phyloP scores from a whole-genome alignment of 2,797 vertebrate species.

The Lagocephalus sceleratus region DNA sequence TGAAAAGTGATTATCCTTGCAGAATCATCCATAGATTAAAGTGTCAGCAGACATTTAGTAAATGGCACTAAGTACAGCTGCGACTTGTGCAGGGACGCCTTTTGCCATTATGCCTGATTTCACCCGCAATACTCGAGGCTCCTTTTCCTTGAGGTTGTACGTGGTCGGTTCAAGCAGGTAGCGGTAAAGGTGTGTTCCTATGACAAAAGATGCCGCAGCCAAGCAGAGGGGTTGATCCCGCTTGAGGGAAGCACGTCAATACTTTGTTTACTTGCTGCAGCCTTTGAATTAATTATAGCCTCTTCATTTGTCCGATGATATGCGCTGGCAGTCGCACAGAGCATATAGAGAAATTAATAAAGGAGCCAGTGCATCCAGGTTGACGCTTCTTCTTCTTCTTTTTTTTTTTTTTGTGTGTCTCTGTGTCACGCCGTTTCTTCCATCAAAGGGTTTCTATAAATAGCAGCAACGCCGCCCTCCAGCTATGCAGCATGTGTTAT shows the following conservation, averaged over 20 bases:
- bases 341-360: not conserved
- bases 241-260: constrained; percentile 39
- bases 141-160: no score
- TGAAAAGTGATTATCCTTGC: no score
- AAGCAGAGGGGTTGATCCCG: constrained; percentile 24
- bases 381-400: constrained; percentile 22
- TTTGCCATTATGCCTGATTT: no score
- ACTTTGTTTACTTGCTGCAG: constrained; percentile 32
- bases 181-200: not conserved
- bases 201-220: constrained; percentile 1
- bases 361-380: constrained; percentile 20
- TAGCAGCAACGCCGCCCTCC: constrained; percentile 47
- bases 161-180: no score
- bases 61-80: no score
- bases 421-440: constrained; percentile 55
- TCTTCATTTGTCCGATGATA: constrained; percentile 14
- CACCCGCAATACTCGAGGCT: no score
- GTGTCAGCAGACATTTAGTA: no score
- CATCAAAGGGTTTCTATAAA: constrained; percentile 64
- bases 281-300: constrained; percentile 6
- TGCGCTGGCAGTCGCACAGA: constrained; percentile 3
- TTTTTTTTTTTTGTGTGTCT: constrained; percentile 50
- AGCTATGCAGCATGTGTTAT: constrained; percentile 56
- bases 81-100: no score
- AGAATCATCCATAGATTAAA: no score